These are phyloP conservation scores for Sinosuthora webbiana DNA, from an alignment of 2,113 vertebrate species.

Conservation along the genomic window DNA sequence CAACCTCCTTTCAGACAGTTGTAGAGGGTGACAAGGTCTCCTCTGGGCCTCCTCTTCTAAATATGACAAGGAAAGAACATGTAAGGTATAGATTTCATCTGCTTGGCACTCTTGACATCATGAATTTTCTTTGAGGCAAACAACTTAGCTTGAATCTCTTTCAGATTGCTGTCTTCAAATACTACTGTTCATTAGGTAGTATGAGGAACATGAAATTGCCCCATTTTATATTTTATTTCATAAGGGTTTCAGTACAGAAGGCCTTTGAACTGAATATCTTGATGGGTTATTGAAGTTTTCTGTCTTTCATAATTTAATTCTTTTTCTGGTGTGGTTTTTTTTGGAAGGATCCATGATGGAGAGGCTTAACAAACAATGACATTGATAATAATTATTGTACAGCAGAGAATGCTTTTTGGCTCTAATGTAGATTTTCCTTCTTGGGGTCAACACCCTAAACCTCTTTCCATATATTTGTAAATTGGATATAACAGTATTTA, in stretches of 20 bases:
- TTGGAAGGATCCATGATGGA: not conserved
- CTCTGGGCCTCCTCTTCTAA: fast-evolving
- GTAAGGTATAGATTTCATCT: not conserved
- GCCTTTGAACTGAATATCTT: not conserved
- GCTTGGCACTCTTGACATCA: not conserved
- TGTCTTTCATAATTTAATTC: not conserved
- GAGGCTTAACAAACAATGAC: not conserved
- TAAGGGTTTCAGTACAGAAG: not conserved
- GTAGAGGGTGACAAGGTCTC: not conserved
- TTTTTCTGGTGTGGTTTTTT: not conserved
- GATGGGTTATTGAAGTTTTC: not conserved
- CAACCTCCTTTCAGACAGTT: not conserved
- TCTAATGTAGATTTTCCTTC: not conserved
- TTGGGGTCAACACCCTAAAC: not conserved
- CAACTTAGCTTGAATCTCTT: not conserved
- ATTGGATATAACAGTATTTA: not conserved
- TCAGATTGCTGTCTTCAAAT: not conserved
- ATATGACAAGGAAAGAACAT: not conserved
- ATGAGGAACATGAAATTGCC: not conserved
- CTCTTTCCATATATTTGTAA: not conserved
- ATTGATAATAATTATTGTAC: not conserved
- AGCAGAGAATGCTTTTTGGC: not conserved
- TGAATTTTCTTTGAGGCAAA: not conserved
- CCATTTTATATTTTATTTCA: not conserved
- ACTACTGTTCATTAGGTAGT: not conserved